phyloP scores from a whole-genome alignment of 2,113 vertebrate genomes.

The Clarias macrocephalus region DNA sequence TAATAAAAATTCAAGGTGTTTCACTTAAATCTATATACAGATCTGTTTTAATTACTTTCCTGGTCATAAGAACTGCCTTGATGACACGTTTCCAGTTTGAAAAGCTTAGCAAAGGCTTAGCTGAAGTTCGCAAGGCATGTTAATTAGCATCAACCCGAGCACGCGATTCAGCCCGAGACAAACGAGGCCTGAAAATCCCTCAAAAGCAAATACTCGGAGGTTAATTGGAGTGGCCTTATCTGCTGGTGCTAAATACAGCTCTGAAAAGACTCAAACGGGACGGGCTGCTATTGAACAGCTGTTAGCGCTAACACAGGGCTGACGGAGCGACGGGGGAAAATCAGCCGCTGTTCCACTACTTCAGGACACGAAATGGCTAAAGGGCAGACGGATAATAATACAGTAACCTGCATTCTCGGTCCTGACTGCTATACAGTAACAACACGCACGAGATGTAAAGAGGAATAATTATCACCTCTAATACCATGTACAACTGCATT shows the following conservation, averaged over 20 bases:
- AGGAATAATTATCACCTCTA: slow-evolving; percentile 51
- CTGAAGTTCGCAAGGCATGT: slow-evolving; percentile 19
- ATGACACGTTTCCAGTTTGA: neutral
- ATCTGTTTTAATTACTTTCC: neutral
- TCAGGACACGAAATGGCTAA: slow-evolving; percentile 26
- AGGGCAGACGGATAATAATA: slow-evolving; percentile 38
- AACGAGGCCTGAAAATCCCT: slow-evolving; percentile 1
- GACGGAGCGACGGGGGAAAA: slow-evolving; percentile 21
- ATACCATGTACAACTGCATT: slow-evolving; percentile 19
- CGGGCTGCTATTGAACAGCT: slow-evolving; percentile 41
- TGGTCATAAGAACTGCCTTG: neutral
- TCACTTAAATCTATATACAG: neutral
- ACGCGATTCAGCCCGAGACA: neutral
- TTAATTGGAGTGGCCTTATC: slow-evolving; percentile 27
- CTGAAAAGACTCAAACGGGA: slow-evolving; percentile 16
- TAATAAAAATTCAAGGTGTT: neutral
- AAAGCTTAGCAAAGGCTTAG: neutral
- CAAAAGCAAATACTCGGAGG: slow-evolving; percentile 15
- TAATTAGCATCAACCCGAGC: slow-evolving; percentile 21
- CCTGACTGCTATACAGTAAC: slow-evolving; percentile 17
- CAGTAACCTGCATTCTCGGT: slow-evolving; percentile 22
- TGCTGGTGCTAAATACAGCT: slow-evolving; percentile 37
- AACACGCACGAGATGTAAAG: slow-evolving; percentile 11
- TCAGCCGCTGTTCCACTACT: neutral
- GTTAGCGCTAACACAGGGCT: slow-evolving; percentile 34